Evolutionary conservation across 2,113 vertebrate genomes (phyloP), one percentile per base, ranked within the genome.

Genomic region (Clupea harengus): DNA sequence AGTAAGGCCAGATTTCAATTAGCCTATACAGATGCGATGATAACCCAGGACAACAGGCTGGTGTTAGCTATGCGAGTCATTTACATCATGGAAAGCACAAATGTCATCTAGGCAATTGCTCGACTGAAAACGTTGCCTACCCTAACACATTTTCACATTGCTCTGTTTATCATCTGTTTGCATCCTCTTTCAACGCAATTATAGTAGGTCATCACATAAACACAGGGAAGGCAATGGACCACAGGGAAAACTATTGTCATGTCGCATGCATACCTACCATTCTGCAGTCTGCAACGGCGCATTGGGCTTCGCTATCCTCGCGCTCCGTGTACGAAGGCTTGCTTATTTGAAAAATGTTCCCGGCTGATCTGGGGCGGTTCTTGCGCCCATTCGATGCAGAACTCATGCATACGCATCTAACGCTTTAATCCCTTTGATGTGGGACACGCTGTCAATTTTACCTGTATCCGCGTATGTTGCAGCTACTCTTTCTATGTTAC

Each of bases 331-430:
- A 97, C 90, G 95, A 96, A 89, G 95, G 92, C 89, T 95, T 96
- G 95, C 95, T 95, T 94, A 96, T 96, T 92, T 96, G 97, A 93
- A 97, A 97, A 95, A 97, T 95, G 91, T 96, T 96, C 93, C 96
- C 96, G 91, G 96, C 92, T 87, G 97, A 94, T 95, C 95, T 95
- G 96, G 97, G 97, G 97, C 97, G 97, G 95, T 97, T 98, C 93
- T 97, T 98, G 97, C 97, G 97, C 97, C 97, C 97, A 95, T 97
- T 96, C 97, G 96, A 93, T 96, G 97, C 97, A 95, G 97, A 95
- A 97, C 96, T 98, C 98, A 99, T 98, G 97, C 98, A 98, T 94
- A 96, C 97, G 96, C 97, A 98, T 96, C 95, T 95, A 96, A 94
- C 89, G 93, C 92, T 91, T 87, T 94, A 94, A 92, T 94, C 91